phyloP scores from a whole-genome alignment of 1,140 invertebrate genomes.

The Cheumatopsyche charites region DNA sequence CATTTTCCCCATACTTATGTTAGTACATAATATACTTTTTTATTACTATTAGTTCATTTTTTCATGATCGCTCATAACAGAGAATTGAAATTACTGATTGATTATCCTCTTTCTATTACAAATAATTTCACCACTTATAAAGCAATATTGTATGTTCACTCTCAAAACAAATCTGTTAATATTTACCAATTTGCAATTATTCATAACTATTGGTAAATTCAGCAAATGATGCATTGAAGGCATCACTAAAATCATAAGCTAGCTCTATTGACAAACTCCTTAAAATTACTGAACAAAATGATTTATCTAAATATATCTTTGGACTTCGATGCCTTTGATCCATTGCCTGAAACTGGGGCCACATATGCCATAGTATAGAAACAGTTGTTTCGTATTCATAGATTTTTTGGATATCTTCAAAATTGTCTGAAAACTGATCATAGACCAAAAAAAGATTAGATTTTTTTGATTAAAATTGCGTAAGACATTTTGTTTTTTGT shows the following conservation, averaged over 20 bases:
- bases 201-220: neutral
- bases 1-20: conserved; percentile 32
- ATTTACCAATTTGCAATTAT: too few species aligned
- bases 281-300: neutral
- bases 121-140: too few species aligned
- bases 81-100: neutral
- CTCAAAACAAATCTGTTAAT: too few species aligned
- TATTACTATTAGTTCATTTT: neutral
- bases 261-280: neutral
- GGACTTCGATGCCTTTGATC: conserved; percentile 23
- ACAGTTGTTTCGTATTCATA: conserved; percentile 15
- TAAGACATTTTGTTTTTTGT: conserved; percentile 19
- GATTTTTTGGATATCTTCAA: conserved; percentile 3
- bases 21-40: conserved; percentile 8
- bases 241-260: neutral
- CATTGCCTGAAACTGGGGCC: conserved; percentile 24
- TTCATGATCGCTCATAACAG: too few species aligned
- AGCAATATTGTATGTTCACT: too few species aligned
- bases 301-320: neutral
- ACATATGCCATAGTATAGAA: conserved; percentile 15
- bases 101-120: neutral
- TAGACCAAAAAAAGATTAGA: neutral
- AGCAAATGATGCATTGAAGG: neutral
- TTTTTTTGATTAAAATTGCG: neutral
- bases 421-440: too few species aligned